Evolutionary conservation across 2,888 invertebrate species (phyloP).

Genomic region (Congeria kusceri): DNA sequence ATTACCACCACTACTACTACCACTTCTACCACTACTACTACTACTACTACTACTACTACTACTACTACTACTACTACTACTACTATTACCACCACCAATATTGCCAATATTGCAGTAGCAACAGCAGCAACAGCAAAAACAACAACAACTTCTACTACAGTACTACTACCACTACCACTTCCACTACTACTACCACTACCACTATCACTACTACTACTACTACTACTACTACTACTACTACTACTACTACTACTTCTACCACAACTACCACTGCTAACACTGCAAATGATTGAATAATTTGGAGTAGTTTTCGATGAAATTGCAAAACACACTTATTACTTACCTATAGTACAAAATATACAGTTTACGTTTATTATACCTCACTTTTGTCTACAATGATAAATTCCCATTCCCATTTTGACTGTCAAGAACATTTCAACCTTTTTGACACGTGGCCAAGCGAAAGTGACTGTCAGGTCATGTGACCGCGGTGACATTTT

Average conservation of each 20-base stretch:
- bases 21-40: neutral
- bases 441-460: too few species aligned
- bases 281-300: too few species aligned
- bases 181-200: neutral
- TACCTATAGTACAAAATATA: too few species aligned
- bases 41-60: conserved; percentile 10
- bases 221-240: conserved; percentile 3
- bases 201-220: too few species aligned
- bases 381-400: too few species aligned
- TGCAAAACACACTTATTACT: too few species aligned
- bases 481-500: too few species aligned
- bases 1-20: neutral
- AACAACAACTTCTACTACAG: neutral
- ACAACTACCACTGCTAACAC: neutral
- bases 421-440: too few species aligned
- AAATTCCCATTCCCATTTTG: too few species aligned
- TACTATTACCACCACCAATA: neutral
- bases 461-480: too few species aligned
- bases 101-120: neutral
- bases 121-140: neutral
- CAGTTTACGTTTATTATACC: too few species aligned
- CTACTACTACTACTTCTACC: conserved; percentile 2
- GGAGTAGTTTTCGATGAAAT: too few species aligned
- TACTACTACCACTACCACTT: neutral
- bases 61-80: conserved; percentile 5